phyloP scores from a whole-genome alignment of 2,888 invertebrate species.

The Ecdyonurus torrentis region DNA sequence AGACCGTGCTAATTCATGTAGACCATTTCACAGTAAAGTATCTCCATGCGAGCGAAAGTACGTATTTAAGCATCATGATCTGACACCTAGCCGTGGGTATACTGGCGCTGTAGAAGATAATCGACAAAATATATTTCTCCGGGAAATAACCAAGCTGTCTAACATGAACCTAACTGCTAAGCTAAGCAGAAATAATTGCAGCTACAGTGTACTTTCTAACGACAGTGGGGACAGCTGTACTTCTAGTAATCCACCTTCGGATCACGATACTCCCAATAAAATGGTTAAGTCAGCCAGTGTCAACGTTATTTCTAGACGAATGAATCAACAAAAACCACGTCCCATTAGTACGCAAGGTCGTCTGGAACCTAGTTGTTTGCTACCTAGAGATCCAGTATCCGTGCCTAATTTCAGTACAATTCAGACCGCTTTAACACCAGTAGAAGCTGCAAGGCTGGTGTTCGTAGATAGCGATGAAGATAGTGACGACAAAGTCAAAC shows the following conservation, averaged over 20 bases:
- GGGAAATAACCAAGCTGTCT: conserved; percentile 53
- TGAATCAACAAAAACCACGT: conserved; percentile 11
- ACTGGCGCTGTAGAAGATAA: not conserved
- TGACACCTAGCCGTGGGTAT: conserved; percentile 2
- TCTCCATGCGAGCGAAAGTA: conserved; percentile 30
- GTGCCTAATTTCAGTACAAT: conserved; percentile 56
- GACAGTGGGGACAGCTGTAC: conserved; percentile 47
- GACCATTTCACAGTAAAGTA: conserved; percentile 23
- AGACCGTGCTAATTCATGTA: conserved; percentile 18
- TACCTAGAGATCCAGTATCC: conserved; percentile 44
- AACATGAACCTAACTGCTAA: conserved; percentile 45
- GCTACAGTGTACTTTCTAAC: conserved; percentile 47
- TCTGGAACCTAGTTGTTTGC: conserved; percentile 20
- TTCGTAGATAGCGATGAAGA: conserved; percentile 50
- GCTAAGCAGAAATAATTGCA: conserved; percentile 43
- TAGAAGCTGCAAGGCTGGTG: conserved; percentile 48
- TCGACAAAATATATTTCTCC: conserved; percentile 30
- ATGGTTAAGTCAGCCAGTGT: conserved; percentile 32
- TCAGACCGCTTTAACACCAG: conserved; percentile 35
- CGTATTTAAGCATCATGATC: conserved; percentile 22
- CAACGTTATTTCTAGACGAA: conserved; percentile 25
- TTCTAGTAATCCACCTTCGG: conserved; percentile 20
- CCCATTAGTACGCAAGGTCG: conserved; percentile 30
- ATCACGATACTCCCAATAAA: conserved; percentile 15
- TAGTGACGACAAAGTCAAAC: conserved; percentile 18